Evolutionary conservation across 2,888 invertebrate species (phyloP), one percentile per base, ranked within the genome.

Genomic region (Eupithecia subfuscata): DNA sequence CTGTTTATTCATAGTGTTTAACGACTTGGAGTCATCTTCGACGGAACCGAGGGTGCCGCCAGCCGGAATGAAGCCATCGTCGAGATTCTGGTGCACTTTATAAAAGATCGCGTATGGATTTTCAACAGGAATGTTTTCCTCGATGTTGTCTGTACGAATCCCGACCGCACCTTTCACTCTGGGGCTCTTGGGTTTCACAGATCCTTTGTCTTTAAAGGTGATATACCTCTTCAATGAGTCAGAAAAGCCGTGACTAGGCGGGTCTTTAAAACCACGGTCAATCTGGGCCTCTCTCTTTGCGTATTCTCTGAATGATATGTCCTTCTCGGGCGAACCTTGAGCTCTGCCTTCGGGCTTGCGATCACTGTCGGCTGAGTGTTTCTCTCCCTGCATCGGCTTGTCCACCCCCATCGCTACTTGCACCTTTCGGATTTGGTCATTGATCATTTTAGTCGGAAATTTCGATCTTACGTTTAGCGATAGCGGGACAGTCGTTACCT

Each of bases 61-160:
- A 37, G 40, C 37, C 18, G 22, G 65, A n/a, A 37, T 37, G n/a
- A 67, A 67, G 18, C 65, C 40, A 4, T 81, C 81, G 71, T 87
- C 84, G 2, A 86, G 73, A 11, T 83, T 82, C 45, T 88, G 87
- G 67, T 86, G 87, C 85, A 86, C 88, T 80, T 87, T 87, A 70
- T 92, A 90, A 75, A 92, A 92, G 37, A 91, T 79, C 1, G 92
- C 91, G 60, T 91, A 91, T 0, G 90, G 89, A 16, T 83, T 84
- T 1, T 85, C 83, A 25, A 83, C 84, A 1, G 79, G 69, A 37
- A 37, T 12, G 12, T 37, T 37, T 37, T 40, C 65, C 34, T 87
- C 84, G 14, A 84, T 78, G 45, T 78, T 82, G 9, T 87, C 85
- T 45, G 87, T 87, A 11, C 78, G 82, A 69, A 25, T 60, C 12